phyloP scores from a whole-genome alignment of 1,140 invertebrate genomes.

The Teleopsis dalmanni region DNA sequence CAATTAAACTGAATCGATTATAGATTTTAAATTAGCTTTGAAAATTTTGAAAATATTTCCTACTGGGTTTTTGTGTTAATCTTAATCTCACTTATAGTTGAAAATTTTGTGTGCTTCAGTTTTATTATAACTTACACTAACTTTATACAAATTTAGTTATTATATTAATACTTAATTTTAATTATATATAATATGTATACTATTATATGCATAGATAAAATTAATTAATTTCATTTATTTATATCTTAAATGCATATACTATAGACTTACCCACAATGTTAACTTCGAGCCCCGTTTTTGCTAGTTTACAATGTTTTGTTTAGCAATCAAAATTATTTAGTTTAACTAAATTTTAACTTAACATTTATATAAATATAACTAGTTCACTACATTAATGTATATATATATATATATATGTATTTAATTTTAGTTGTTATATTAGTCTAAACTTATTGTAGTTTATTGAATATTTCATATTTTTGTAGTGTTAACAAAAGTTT shows the following conservation, averaged over 20 bases:
- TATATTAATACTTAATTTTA: neutral
- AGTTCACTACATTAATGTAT: too few species aligned
- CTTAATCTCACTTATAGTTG: neutral
- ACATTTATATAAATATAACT: too few species aligned
- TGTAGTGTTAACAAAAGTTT: neutral
- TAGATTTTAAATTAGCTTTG: too few species aligned
- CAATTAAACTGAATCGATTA: too few species aligned
- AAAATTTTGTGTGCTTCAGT: neutral
- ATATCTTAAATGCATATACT: neutral
- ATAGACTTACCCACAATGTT: conserved; percentile 42
- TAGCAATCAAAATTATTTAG: conserved; percentile 1
- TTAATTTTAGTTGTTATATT: too few species aligned
- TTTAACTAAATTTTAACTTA: too few species aligned
- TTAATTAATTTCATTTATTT: neutral
- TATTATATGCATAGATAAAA: conserved; percentile 4
- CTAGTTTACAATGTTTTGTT: conserved; percentile 1
- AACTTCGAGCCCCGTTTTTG: conserved; percentile 40
- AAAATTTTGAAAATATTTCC: too few species aligned
- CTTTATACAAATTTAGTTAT: neutral
- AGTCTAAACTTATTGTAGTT: too few species aligned
- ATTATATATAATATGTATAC: neutral
- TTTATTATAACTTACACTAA: neutral
- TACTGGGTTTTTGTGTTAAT: too few species aligned
- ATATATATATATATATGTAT: too few species aligned
- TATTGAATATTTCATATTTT: too few species aligned